phyloP scores from a whole-genome alignment of 2,113 vertebrate species.

The Grammomys dolichurus region DNA sequence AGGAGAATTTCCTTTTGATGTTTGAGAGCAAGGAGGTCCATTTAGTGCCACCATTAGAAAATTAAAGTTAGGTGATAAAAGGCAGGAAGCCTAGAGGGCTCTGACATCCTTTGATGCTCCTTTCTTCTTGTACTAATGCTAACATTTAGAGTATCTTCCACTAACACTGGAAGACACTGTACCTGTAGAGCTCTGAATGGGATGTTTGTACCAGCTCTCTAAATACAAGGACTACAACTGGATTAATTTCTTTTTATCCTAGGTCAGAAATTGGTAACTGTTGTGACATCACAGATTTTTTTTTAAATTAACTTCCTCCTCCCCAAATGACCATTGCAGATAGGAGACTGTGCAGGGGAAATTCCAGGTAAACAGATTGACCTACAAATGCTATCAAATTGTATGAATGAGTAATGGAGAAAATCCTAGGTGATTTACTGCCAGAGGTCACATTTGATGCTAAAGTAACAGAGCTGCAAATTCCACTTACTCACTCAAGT shows the following conservation, averaged over 20 bases:
- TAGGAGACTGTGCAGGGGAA: constrained; percentile 1
- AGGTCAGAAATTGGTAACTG: constrained; percentile 60
- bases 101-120: constrained; percentile 25
- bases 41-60: constrained; percentile 14
- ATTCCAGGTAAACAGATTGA: constrained; percentile 52
- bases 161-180: constrained; percentile 42
- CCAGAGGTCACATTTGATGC: not conserved
- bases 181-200: constrained; percentile 51
- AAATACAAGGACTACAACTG: constrained; percentile 47
- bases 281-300: constrained; percentile 57
- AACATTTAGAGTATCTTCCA: constrained; percentile 39
- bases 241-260: constrained; percentile 8
- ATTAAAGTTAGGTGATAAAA: constrained; percentile 47
- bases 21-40: constrained; percentile 31
- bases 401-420: constrained; percentile 42
- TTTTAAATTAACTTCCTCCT: constrained; percentile 68
- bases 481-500: not conserved
- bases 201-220: constrained; percentile 58
- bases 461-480: constrained; percentile 26
- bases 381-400: constrained; percentile 50
- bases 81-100: constrained; percentile 40
- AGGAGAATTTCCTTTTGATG: constrained; percentile 26
- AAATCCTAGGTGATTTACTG: constrained; percentile 30
- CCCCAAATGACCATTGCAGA: not conserved
- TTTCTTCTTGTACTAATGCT: constrained; percentile 60